Evolutionary conservation across 2,797 vertebrate species (phyloP), one percentile per base, ranked within the genome.

Genomic region (Premnoplex brunnescens): DNA sequence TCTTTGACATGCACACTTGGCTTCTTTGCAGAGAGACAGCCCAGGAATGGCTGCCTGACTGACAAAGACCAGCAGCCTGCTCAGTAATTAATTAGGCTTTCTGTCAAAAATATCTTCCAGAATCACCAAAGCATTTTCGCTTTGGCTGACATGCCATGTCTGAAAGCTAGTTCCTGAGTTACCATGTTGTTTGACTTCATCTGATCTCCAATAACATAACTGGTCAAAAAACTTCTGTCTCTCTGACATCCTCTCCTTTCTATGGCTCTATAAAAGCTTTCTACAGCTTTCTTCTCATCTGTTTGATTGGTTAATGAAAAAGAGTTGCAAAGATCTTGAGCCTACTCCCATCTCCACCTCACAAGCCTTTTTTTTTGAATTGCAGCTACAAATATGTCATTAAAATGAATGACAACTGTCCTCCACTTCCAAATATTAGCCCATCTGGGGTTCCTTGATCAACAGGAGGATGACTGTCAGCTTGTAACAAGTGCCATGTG

Each of bases 71-170:
- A 16, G 36, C n/a, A 86, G 43, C 18, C 14, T 64, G 34, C 52
- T 82, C 43, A 58, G 27, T 32, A 69, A 78, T 85, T 64, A 72
- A 80, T 88, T 58, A 72, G 39, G 24, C 62, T 74, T 96, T 60
- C 44, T 55, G 21, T 51, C 62, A 62, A 58, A 78, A 82, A 86
- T 1, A n/a, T 48, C 51, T 89, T 85, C 60, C 69, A 82, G 46
- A 85, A 28, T 11, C 34, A 83, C 20, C 0, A 0, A 83, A 74
- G 27, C 1, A 0, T 5, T 91, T 88, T 83, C 19, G 21, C 37
- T 78, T 92, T 79, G 69, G 54, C 46, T 93, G 79, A 58, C 23
- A 6, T 55, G 26, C 54, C 10, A 5, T n/a, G 14, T 20, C 51
- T 2, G 0, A 80, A 89, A 67, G 49, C 54, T 86, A 80, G 22